These are phyloP conservation scores for Simalia tracyae DNA, from an alignment of 2,797 vertebrate species.

Conservation along the genomic window DNA sequence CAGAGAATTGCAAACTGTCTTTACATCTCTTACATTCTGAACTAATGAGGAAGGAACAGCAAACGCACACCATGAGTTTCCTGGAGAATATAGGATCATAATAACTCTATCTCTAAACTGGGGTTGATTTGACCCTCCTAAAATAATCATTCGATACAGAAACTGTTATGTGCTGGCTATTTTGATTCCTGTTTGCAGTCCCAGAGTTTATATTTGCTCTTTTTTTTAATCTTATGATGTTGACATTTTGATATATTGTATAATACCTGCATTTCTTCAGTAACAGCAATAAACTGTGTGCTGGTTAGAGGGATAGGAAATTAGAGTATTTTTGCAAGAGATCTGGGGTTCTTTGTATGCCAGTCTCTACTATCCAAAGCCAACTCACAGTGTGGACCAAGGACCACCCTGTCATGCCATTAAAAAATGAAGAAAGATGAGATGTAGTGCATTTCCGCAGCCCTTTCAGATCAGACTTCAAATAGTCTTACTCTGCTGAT, in stretches of 20 bases:
- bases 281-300: background rate
- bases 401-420: conserved; percentile 13
- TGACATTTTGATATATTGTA: background rate
- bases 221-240: background rate
- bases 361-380: background rate
- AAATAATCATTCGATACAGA: background rate
- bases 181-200: background rate
- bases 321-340: background rate
- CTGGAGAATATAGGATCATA: background rate
- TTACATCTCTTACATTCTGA: background rate
- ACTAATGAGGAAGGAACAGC: background rate
- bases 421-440: conserved; percentile 2
- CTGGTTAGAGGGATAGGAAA: background rate
- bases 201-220: background rate
- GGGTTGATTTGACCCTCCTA: background rate
- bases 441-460: background rate
- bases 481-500: conserved; percentile 3
- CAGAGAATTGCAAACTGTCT: background rate
- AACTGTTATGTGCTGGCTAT: too few relatives aligned
- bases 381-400: background rate
- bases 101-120: background rate
- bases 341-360: background rate
- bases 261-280: conserved; percentile 1
- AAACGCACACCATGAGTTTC: background rate
- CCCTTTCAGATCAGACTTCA: background rate